Evolutionary conservation across 1,140 invertebrate genomes (phyloP), one percentile per base, ranked within the genome.

Genomic region (Drosophila novamexicana): DNA sequence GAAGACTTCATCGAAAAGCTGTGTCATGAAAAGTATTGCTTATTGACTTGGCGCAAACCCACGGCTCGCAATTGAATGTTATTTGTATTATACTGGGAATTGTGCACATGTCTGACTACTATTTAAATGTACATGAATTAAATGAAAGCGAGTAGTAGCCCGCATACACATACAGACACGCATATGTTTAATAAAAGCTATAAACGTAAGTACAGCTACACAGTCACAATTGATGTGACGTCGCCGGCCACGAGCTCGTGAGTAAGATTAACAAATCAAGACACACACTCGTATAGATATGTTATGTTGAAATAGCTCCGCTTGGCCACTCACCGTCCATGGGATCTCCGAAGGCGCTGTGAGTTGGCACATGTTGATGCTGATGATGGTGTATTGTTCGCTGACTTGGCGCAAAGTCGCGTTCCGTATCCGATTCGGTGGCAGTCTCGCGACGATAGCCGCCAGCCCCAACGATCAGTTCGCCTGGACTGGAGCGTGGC

Each of bases 301-400:
- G 1, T 56, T 45, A 45, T 58, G 42, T 32, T 40, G 7, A 6
- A 47, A 9, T 16, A 34, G 29, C 37, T 53, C 1, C 10, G 42
- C 3, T 34, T 47, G 32, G 29, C 18, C 29, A 83, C 84, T 92
- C 73, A 92, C 91, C 90, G 50, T 92, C 91, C 77, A 81, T 89
- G 42, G 90, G 75, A 61, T 92, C 91, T 4, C 90, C 91, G 72
- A 92, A 92, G 57, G 91, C 91, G 75, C 78, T 92, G 70, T 92
- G 91, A 74, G 88, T 92, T 83, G 91, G 91, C 75, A 91, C 90
- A 84, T 91, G 90, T 58, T 89, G 82, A 75, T 89, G 81, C 50
- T 79, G 81, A 75, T 86, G 83, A 54, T 86, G 77, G 40, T 79
- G 88, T 64, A 88, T 74, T 72, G 72, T 78, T 39, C 81, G 71